These are phyloP conservation scores for Salvelinus namaycush DNA, from an alignment of 2,113 vertebrate species.

Conservation along the genomic window DNA sequence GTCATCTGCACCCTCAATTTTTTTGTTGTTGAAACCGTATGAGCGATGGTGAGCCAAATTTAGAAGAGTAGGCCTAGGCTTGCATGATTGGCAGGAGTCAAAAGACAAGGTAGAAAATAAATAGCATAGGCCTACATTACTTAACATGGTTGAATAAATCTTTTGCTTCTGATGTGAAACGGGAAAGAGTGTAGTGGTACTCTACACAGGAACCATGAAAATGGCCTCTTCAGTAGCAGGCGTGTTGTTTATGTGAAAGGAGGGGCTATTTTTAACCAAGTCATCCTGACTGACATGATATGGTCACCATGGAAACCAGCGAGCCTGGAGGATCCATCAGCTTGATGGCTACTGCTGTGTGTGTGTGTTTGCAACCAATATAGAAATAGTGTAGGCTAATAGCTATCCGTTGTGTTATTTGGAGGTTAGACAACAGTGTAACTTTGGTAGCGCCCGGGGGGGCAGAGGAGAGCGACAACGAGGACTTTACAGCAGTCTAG, in stretches of 20 bases:
- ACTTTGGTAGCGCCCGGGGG: not conserved
- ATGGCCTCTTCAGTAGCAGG: slow-evolving; percentile 18
- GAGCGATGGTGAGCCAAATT: no score
- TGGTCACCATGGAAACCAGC: slow-evolving; percentile 71
- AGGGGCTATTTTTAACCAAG: slow-evolving; percentile 70
- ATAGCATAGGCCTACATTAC: no score
- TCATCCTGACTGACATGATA: slow-evolving; percentile 70
- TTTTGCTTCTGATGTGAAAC: no score
- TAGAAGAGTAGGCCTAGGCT: no score
- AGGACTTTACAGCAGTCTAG: no score
- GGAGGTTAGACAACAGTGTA: not conserved
- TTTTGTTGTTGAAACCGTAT: no score
- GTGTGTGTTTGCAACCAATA: slow-evolving; percentile 10
- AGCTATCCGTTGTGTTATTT: not conserved
- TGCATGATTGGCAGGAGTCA: not conserved
- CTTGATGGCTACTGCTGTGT: slow-evolving; percentile 5
- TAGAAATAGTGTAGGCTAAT: no score
- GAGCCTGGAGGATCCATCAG: slow-evolving; percentile 18
- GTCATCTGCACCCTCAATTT: no score
- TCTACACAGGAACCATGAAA: slow-evolving; percentile 25
- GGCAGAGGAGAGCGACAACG: not conserved
- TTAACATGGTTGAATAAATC: no score
- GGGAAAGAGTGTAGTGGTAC: not conserved
- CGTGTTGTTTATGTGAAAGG: slow-evolving; percentile 46
- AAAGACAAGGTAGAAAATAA: no score